Conservation (phyloP, 2,113 vertebrate species). For the Taurulus bubalis region DNA sequence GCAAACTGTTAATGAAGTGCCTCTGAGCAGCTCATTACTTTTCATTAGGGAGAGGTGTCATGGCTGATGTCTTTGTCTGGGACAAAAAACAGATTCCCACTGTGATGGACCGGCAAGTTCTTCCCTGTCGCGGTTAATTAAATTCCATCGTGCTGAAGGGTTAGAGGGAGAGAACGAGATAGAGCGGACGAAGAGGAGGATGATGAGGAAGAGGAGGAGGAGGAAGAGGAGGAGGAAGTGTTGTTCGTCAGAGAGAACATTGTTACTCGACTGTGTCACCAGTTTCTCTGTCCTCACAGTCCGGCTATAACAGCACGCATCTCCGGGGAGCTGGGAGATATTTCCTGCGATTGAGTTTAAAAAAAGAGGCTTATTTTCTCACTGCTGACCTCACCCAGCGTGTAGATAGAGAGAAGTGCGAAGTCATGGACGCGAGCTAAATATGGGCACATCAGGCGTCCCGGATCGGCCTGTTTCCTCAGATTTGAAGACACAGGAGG, state of each 20-base stretch:
- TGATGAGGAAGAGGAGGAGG: slow-evolving; percentile 20
- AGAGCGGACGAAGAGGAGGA: not conserved
- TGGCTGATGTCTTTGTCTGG: slow-evolving; percentile 55
- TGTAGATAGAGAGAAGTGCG: slow-evolving; percentile 38
- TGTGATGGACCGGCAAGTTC: slow-evolving; percentile 32
- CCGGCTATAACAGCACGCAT: slow-evolving; percentile 1
- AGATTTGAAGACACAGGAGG: slow-evolving; percentile 36
- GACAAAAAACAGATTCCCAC: slow-evolving; percentile 50
- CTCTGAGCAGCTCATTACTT: slow-evolving; percentile 49
- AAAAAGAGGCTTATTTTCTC: slow-evolving; percentile 33
- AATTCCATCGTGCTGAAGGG: slow-evolving; percentile 56
- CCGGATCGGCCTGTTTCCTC: slow-evolving; percentile 54
- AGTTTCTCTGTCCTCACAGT: slow-evolving; percentile 37
- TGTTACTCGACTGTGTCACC: slow-evolving; percentile 50
- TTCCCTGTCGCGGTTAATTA: slow-evolving; percentile 52
- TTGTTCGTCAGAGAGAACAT: slow-evolving; percentile 20
- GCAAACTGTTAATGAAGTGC: slow-evolving; percentile 38
- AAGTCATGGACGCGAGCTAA: slow-evolving; percentile 56
- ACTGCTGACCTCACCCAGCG: slow-evolving; percentile 45
- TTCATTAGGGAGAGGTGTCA: slow-evolving; percentile 52
- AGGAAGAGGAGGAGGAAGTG: slow-evolving; percentile 21
- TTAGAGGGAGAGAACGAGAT: not conserved
- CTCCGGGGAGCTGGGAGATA: slow-evolving; percentile 54
- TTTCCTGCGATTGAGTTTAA: slow-evolving; percentile 63
- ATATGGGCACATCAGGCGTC: slow-evolving; percentile 49